phyloP scores from a whole-genome alignment of 2,888 invertebrate genomes.

The Elaeidobius kamerunicus region DNA sequence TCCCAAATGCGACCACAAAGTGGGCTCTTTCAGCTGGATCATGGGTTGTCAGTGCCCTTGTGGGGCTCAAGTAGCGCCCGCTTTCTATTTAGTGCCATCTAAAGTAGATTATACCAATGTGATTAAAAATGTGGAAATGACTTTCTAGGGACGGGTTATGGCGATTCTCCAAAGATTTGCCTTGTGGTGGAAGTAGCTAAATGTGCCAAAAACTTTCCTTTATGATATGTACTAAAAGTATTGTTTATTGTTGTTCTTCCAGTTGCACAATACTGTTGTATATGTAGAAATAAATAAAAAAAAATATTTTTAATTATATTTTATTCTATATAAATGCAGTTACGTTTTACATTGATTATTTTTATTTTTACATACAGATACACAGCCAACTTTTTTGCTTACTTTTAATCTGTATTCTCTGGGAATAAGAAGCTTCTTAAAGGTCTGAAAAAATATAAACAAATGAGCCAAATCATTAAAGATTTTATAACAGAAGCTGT shows the following conservation, averaged over 20 bases:
- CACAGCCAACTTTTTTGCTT: conserved; percentile 28
- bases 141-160: conserved; percentile 34
- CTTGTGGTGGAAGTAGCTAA: too few relatives aligned
- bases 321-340: neutral
- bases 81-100: conserved; percentile 87
- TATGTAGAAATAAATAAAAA: neutral
- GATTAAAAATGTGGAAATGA: conserved; percentile 82
- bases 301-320: neutral
- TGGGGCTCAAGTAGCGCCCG: conserved; percentile 84
- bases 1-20: conserved; percentile 79
- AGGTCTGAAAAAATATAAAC: conserved; percentile 34
- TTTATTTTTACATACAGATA: conserved; percentile 26
- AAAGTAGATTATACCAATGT: conserved; percentile 89
- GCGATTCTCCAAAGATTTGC: too few relatives aligned
- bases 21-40: conserved; percentile 90
- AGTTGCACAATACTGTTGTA: too few relatives aligned
- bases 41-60: conserved; percentile 90
- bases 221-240: too few relatives aligned
- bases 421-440: conserved; percentile 37
- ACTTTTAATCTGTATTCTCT: conserved; percentile 28
- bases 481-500: neutral
- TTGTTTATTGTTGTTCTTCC: too few relatives aligned
- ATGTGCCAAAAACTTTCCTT: too few relatives aligned
- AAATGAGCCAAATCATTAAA: neutral
- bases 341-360: conserved; percentile 32